A percentile compares a stretch with the other conserved stretches of the same genome.
Conservation (phyloP, 2,888 invertebrate genomes). For the Oxystoma pomonae region DNA sequence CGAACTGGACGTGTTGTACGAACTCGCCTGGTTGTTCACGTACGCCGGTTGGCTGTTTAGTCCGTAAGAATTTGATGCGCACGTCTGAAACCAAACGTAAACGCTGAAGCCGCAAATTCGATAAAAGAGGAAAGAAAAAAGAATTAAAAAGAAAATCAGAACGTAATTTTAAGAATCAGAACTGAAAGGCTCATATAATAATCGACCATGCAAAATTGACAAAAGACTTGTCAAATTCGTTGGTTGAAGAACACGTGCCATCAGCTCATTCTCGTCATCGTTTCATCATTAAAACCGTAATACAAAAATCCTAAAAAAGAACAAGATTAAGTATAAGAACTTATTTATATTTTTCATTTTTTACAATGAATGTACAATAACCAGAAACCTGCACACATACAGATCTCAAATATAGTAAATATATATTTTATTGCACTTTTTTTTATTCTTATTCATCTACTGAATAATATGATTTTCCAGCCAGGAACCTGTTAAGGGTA, state of each 20-base stretch:
- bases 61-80: not conserved
- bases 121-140: not conserved
- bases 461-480: too few relatives aligned
- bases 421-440: too few relatives aligned
- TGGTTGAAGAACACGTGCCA: slow-evolving; percentile 5
- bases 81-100: not conserved
- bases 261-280: slow-evolving; percentile 39
- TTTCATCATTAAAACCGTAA: slow-evolving; percentile 35
- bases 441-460: too few relatives aligned
- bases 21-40: not conserved
- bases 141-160: slow-evolving; percentile 23
- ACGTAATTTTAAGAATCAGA: slow-evolving; percentile 31
- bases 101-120: too few relatives aligned
- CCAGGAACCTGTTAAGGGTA: too few relatives aligned
- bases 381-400: too few relatives aligned
- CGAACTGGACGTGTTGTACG: not conserved
- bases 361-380: too few relatives aligned
- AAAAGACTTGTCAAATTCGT: slow-evolving; percentile 28
- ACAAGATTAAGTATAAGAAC: too few relatives aligned
- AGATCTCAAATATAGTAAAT: too few relatives aligned
- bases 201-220: slow-evolving; percentile 14
- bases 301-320: too few relatives aligned
- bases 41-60: not conserved
- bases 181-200: slow-evolving; percentile 6
- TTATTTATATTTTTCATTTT: too few relatives aligned